These are phyloP conservation scores for Drosophila mercatorum DNA, from an alignment of 2,888 invertebrate genomes.

Conservation along the genomic window DNA sequence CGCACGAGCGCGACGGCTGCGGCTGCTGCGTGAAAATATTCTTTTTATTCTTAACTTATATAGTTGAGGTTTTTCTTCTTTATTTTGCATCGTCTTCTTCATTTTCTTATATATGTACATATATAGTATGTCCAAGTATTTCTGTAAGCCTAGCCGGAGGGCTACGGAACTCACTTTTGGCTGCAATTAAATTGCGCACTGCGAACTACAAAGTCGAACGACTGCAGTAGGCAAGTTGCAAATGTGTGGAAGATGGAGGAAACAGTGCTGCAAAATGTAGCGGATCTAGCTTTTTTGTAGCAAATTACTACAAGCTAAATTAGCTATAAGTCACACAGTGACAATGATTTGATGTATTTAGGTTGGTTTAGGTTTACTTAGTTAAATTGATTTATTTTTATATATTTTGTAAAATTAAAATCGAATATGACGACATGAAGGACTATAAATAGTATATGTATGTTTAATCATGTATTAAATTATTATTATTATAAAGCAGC, in stretches of 20 bases:
- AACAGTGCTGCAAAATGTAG: background rate
- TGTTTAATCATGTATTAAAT: too few relatives aligned
- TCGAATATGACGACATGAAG: too few relatives aligned
- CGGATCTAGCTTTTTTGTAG: background rate
- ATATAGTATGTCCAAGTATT: slow-evolving; percentile 38
- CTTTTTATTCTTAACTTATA: slow-evolving; percentile 35
- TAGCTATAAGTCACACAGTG: too few relatives aligned
- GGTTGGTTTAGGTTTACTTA: too few relatives aligned
- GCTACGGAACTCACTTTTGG: slow-evolving; percentile 21
- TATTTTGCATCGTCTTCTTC: slow-evolving; percentile 32
- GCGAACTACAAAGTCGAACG: slow-evolving; percentile 64
- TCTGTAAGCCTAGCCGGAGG: slow-evolving; percentile 56
- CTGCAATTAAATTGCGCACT: slow-evolving; percentile 60
- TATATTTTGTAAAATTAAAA: too few relatives aligned
- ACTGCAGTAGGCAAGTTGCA: background rate
- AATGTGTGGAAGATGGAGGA: background rate
- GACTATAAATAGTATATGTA: too few relatives aligned
- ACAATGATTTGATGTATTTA: too few relatives aligned
- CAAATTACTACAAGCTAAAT: too few relatives aligned
- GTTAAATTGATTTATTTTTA: too few relatives aligned
- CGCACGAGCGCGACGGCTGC: slow-evolving; percentile 49
- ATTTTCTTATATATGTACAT: slow-evolving; percentile 1
- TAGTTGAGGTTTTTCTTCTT: slow-evolving; percentile 13
- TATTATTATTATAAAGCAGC: too few relatives aligned
- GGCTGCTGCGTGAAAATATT: slow-evolving; percentile 57